Percentiles rank a stretch among this genome's conserved stretches.
These are phyloP conservation scores for Amorpha juglandis DNA, from an alignment of 2,888 invertebrate genomes.

Conservation along the genomic window DNA sequence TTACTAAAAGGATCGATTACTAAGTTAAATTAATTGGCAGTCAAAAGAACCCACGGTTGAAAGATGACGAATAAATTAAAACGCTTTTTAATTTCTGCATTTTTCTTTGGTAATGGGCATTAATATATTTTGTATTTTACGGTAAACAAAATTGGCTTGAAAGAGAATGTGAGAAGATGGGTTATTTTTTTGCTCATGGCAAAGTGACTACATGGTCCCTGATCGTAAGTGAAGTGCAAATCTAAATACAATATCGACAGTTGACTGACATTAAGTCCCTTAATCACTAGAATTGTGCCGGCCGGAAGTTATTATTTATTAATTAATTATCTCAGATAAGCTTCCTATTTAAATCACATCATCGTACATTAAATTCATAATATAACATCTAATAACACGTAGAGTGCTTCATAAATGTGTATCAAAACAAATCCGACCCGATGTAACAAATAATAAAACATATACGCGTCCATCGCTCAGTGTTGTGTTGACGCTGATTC, in stretches of 20 bases:
- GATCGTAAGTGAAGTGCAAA: too few relatives aligned
- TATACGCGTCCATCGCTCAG: constrained; percentile 75
- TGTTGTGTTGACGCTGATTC: constrained; percentile 80
- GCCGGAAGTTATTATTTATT: too few relatives aligned
- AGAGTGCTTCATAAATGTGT: constrained; percentile 34
- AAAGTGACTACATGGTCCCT: too few relatives aligned
- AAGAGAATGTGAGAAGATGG: neutral
- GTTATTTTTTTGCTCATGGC: too few relatives aligned
- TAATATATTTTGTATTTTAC: constrained; percentile 8
- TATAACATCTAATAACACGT: neutral
- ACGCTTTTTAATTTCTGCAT: constrained; percentile 21
- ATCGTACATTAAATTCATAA: neutral
- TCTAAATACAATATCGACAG: too few relatives aligned
- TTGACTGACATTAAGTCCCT: too few relatives aligned
- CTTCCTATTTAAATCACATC: neutral
- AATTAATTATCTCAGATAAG: too few relatives aligned
- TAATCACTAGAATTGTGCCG: too few relatives aligned
- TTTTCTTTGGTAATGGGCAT: neutral
- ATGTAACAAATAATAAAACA: constrained; percentile 72
- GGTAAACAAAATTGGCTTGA: neutral
- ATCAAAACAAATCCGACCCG: constrained; percentile 60
- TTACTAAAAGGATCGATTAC: constrained; percentile 1
- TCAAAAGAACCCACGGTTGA: neutral
- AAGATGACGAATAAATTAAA: constrained; percentile 34
- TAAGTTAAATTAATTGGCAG: constrained; percentile 28